Percentiles rank a stretch among this genome's conserved stretches.
Conservation (phyloP, 2,888 invertebrate species). For the Eubasilissa splendida region DNA sequence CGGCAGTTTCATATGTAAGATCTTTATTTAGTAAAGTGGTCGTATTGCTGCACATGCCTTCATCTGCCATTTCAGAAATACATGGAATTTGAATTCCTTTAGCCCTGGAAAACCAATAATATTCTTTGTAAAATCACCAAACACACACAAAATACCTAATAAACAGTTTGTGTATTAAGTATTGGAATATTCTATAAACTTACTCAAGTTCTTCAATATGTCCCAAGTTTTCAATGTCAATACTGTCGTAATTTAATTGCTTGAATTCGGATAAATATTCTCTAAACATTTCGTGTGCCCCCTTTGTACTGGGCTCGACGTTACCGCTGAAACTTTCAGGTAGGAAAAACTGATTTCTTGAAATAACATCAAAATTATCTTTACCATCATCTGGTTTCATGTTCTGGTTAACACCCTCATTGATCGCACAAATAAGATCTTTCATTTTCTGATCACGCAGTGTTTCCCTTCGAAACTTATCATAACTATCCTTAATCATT, state of each 20-base stretch:
- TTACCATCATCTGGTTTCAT: slow-evolving; percentile 61
- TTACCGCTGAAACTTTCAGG: not conserved
- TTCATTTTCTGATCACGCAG: slow-evolving; percentile 69
- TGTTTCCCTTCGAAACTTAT: slow-evolving; percentile 70
- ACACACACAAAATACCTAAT: too few relatives aligned
- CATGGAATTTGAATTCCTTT: slow-evolving; percentile 37
- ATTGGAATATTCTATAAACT: slow-evolving; percentile 61
- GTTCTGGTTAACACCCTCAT: slow-evolving; percentile 69
- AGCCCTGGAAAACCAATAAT: not conserved
- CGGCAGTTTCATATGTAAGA: too few relatives aligned
- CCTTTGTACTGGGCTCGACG: slow-evolving; percentile 60
- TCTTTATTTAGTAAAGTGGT: too few relatives aligned
- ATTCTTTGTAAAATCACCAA: not conserved
- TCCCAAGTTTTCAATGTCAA: slow-evolving; percentile 68
- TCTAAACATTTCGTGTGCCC: slow-evolving; percentile 69
- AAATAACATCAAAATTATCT: slow-evolving; percentile 8
- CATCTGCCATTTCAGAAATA: slow-evolving; percentile 28
- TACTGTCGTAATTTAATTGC: slow-evolving; percentile 63
- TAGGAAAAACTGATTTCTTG: slow-evolving; percentile 13
- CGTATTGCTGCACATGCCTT: not conserved
- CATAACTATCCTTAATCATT: slow-evolving; percentile 69
- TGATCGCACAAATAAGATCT: slow-evolving; percentile 69
- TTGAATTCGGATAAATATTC: slow-evolving; percentile 68
- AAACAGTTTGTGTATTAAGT: too few relatives aligned
- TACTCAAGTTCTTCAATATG: slow-evolving; percentile 68